phyloP scores from a whole-genome alignment of 2,113 vertebrate species.

The Hystrix cristata region DNA sequence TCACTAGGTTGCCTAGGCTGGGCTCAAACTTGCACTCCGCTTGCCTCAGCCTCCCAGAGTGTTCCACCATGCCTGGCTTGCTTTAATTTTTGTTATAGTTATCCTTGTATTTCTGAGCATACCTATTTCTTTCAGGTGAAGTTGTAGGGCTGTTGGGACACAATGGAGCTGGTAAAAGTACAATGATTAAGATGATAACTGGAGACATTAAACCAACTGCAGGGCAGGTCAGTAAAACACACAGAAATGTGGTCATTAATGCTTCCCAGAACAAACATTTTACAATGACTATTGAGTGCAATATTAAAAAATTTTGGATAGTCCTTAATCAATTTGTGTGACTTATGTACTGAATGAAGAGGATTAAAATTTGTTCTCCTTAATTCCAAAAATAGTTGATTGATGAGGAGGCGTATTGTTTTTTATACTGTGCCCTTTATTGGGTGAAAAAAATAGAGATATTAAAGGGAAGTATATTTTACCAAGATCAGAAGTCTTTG shows the following conservation, averaged over 20 bases:
- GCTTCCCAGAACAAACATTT: fast-evolving
- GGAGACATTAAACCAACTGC: slow-evolving; percentile 93
- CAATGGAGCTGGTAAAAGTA: slow-evolving; percentile 97
- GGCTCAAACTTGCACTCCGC: background rate
- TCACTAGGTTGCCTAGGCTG: background rate
- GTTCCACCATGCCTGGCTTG: background rate
- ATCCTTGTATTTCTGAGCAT: background rate
- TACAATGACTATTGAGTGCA: background rate
- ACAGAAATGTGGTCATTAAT: fast-evolving
- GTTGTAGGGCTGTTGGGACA: slow-evolving; percentile 96
- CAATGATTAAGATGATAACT: slow-evolving; percentile 93
- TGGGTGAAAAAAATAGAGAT: background rate
- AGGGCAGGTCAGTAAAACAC: slow-evolving; percentile 90
- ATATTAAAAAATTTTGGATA: background rate
- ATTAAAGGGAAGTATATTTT: background rate
- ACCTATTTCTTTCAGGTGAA: slow-evolving; percentile 90
- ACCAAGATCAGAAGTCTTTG: background rate
- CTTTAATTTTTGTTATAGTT: background rate
- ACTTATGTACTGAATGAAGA: background rate
- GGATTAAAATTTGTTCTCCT: background rate
- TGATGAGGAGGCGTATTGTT: background rate
- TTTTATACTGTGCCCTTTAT: background rate
- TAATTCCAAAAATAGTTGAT: background rate
- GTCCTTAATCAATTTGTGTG: background rate
- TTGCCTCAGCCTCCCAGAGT: background rate